Conservation (phyloP, 2,113 vertebrate genomes). For the Cepphus grylle region DNA sequence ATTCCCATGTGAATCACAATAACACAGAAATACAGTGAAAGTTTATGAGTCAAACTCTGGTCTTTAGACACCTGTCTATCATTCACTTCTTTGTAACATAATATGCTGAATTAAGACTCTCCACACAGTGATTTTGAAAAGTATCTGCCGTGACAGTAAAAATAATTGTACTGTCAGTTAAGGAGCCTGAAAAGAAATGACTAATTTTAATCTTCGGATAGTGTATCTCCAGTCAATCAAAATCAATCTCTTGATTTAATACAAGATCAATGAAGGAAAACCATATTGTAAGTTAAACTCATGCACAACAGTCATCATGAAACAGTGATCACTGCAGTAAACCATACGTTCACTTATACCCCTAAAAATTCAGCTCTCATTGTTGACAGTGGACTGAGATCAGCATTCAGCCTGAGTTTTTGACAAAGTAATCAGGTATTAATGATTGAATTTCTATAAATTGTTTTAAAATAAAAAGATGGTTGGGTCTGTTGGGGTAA, state of each 20-base stretch:
- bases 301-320: neutral
- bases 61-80: neutral
- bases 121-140: neutral
- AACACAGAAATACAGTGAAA: neutral
- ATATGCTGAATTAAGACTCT: neutral
- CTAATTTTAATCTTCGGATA: neutral
- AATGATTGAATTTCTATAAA: neutral
- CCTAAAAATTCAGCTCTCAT: neutral
- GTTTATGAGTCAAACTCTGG: neutral
- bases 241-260: neutral
- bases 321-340: neutral
- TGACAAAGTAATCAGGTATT: neutral
- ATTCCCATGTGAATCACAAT: neutral
- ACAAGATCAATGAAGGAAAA: neutral
- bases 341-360: neutral
- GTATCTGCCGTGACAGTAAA: neutral
- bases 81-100: neutral
- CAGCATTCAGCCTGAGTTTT: neutral
- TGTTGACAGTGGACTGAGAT: neutral
- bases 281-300: neutral
- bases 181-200: neutral
- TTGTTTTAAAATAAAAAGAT: neutral
- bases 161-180: neutral
- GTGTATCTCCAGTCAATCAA: neutral
- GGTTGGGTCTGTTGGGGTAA: neutral